phyloP scores from a whole-genome alignment of 2,888 invertebrate species.

The Chymomyza procnemis region DNA sequence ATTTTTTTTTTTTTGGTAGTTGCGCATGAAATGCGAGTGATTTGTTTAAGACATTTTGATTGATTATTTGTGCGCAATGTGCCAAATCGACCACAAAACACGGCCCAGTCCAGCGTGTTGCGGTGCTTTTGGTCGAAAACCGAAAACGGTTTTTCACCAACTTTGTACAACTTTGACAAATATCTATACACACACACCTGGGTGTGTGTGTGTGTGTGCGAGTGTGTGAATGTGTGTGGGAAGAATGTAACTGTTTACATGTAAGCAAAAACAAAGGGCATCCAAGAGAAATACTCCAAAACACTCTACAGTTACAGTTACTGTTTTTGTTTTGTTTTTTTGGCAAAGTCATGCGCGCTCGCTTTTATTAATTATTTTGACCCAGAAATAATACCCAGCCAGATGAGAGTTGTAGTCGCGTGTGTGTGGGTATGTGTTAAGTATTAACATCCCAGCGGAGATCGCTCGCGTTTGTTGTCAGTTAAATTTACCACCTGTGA shows the following conservation, averaged over 20 bases:
- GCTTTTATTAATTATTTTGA: conserved; percentile 68
- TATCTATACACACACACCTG: neutral
- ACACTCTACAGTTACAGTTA: neutral
- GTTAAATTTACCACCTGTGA: conserved; percentile 71
- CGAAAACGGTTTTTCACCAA: neutral
- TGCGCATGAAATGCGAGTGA: conserved; percentile 63
- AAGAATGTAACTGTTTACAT: neutral
- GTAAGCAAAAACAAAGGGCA: neutral
- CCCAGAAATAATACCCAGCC: conserved; percentile 54
- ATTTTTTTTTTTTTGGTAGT: conserved; percentile 60
- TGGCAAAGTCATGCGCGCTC: conserved; percentile 59
- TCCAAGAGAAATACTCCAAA: conserved; percentile 5
- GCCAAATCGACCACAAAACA: conserved; percentile 57
- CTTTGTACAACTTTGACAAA: neutral
- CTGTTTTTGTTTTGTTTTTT: no score
- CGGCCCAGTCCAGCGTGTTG: neutral
- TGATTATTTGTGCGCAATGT: conserved; percentile 64
- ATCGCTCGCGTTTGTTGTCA: conserved; percentile 71
- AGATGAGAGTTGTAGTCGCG: neutral
- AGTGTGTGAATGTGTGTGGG: neutral
- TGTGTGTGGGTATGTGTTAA: neutral
- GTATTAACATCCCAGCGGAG: conserved; percentile 32
- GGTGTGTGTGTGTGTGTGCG: no score
- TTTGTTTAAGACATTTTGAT: conserved; percentile 73
- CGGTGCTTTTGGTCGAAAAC: neutral